Percentiles rank a stretch among this genome's conserved stretches.
Evolutionary conservation across 1,140 invertebrate genomes (phyloP).

Genomic region (Aplysia californica): DNA sequence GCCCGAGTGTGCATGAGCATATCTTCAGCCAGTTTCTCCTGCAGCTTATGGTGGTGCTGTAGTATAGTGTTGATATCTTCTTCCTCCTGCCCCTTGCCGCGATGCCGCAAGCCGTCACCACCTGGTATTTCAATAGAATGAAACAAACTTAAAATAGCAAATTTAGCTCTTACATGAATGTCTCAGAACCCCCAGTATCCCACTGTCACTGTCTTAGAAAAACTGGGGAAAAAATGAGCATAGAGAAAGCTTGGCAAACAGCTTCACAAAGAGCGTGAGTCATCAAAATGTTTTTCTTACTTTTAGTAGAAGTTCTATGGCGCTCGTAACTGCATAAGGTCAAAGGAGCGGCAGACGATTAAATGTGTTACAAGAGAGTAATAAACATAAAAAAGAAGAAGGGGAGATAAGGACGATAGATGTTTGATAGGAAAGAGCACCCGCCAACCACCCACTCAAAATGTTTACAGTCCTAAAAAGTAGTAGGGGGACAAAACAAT

Average conservation of each 20-base stretch:
- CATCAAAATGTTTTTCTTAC: not conserved
- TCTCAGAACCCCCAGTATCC: too few species aligned
- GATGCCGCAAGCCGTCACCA: slow-evolving; percentile 51
- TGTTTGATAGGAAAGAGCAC: too few species aligned
- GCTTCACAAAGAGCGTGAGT: not conserved
- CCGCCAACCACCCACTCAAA: too few species aligned
- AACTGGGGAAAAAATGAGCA: not conserved
- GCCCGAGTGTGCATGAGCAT: slow-evolving; percentile 88
- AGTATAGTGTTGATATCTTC: slow-evolving; percentile 82
- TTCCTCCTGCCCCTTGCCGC: slow-evolving; percentile 38
- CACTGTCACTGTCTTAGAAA: slow-evolving; percentile 22
- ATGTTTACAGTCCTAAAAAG: not conserved
- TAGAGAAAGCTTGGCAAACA: not conserved
- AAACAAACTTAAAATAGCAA: too few species aligned
- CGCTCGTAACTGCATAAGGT: too few species aligned
- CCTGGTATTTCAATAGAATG: too few species aligned
- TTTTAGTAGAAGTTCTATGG: too few species aligned
- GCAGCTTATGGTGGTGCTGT: slow-evolving; percentile 86
- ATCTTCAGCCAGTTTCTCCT: slow-evolving; percentile 92
- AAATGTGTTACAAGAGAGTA: too few species aligned
- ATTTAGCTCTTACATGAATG: too few species aligned
- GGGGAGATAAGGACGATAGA: too few species aligned
- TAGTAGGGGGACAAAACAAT: not conserved
- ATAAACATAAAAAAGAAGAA: too few species aligned
- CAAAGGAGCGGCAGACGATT: too few species aligned